Conservation (phyloP, 2,113 vertebrate genomes). For the Petrocephalus zakoni region DNA sequence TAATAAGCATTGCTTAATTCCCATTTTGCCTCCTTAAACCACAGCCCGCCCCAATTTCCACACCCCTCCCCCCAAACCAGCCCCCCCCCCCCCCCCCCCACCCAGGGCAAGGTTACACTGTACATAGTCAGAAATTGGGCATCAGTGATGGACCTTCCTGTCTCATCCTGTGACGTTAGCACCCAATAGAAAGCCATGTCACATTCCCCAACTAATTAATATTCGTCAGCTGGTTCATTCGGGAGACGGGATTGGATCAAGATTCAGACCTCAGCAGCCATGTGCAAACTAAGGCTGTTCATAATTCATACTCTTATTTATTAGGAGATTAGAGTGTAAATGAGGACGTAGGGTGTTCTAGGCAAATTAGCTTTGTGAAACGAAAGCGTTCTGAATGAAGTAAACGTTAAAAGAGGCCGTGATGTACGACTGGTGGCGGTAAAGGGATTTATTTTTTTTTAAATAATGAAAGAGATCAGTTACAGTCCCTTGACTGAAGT, state of each 20-base stretch:
- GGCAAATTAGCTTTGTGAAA: not conserved
- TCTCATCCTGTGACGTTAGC: not conserved
- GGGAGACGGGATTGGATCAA: not conserved
- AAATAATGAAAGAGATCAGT: constrained; percentile 9
- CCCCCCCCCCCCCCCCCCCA: not conserved
- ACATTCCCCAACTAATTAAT: not conserved
- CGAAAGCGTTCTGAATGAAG: not conserved
- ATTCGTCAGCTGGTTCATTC: not conserved
- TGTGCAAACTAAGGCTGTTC: not conserved
- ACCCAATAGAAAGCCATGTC: not conserved
- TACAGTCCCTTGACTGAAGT: not conserved
- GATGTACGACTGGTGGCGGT: not conserved
- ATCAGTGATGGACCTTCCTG: not conserved
- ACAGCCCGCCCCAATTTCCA: not conserved
- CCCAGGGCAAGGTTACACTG: not conserved
- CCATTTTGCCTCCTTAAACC: not conserved
- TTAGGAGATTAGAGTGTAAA: not conserved
- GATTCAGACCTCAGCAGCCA: not conserved
- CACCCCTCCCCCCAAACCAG: not conserved
- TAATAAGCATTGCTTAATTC: not conserved
- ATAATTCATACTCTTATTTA: not conserved
- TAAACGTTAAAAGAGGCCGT: not conserved
- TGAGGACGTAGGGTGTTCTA: not conserved
- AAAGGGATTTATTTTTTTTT: not conserved
- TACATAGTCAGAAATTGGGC: not conserved